A percentile compares a stretch with the other conserved stretches of the same genome.
Conservation (phyloP, 53 echinoderm and acorn worm genomes). For the Hippasteria phrygiana region DNA sequence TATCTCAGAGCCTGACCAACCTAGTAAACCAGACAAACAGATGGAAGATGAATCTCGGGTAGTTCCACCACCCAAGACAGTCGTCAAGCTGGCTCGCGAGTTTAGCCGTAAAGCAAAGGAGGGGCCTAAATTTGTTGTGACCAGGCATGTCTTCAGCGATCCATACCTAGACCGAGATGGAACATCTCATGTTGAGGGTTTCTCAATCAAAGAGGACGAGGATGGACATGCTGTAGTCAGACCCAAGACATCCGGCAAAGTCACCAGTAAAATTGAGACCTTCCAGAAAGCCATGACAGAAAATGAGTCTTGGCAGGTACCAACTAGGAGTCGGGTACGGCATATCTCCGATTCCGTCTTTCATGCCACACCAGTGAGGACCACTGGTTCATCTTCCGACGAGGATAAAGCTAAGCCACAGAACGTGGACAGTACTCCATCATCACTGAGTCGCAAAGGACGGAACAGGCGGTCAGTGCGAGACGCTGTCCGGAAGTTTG, state of each 20-base stretch:
- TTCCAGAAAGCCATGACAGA: constrained; percentile 54
- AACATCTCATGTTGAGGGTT: neutral
- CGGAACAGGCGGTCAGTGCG: constrained; percentile 72
- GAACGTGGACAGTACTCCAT: constrained; percentile 3
- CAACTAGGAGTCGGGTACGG: constrained; percentile 5
- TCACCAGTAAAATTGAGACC: constrained; percentile 47
- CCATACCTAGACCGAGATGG: constrained; percentile 21
- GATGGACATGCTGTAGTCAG: constrained; percentile 33
- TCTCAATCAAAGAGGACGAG: constrained; percentile 19
- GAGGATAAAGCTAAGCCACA: constrained; percentile 19
- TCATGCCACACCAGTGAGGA: constrained; percentile 32
- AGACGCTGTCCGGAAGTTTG: constrained; percentile 76
- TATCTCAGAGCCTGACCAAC: neutral
- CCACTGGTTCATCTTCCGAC: constrained; percentile 62
- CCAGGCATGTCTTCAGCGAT: constrained; percentile 22
- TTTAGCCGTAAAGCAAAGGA: constrained; percentile 63
- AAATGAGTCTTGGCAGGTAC: constrained; percentile 34
- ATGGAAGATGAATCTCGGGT: constrained; percentile 31
- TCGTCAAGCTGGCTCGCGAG: constrained; percentile 63
- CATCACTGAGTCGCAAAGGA: neutral
- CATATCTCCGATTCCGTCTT: constrained; percentile 28
- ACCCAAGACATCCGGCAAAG: constrained; percentile 17
- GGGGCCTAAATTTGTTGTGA: constrained; percentile 6
- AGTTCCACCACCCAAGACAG: constrained; percentile 27
- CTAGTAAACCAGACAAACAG: constrained; percentile 13